Evolutionary conservation across 1,140 invertebrate species (phyloP), one percentile per base, ranked within the genome.

Genomic region (Zaprionus davidi): DNA sequence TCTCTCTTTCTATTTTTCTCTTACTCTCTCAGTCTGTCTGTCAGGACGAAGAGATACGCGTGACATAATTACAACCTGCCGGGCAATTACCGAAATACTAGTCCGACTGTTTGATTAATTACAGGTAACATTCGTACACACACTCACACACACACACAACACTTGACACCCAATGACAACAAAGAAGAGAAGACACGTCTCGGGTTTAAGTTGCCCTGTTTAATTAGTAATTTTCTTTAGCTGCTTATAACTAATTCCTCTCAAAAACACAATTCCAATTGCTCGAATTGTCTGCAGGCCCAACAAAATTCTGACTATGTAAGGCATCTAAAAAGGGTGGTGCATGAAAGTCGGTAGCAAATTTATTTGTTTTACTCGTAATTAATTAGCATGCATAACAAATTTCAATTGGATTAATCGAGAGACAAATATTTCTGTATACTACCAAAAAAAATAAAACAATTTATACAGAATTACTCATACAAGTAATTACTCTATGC

Each of bases 51-150:
- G 24, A 71, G 59, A 76, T 76, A 76, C 58, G 73, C 73, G 68
- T 71, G 73, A 76, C 68, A 76, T 76, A 76, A 76, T 76, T 71
- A 76, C 68, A 76, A 59, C 36, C 68, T 59, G 62, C 24, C 60
- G 55, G 53, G 73, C 73, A 76, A 76, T 76, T 71, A 71, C 73
- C 55, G 55, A 71, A 71, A 76, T 76, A 71, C 34, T 22, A 67
- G 38, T 49, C 55, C 31, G 73, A 71, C 73, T 28, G 41, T 62
- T 76, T 76, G 73, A 76, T 76, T 76, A 76, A 76, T 76, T 71
- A 71, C 60, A 76, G 73, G 60, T 71, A 76, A 71, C 41, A 46
- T 60, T 65, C 53, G 51, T n/a, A 75, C 67, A 57, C 46, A n/a
- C 46, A 46, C 49, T 7, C 41, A 55, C 17, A 51, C 17, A 63